Evolutionary conservation across 2,888 invertebrate genomes (phyloP).

Genomic region (Suillia variegata): DNA sequence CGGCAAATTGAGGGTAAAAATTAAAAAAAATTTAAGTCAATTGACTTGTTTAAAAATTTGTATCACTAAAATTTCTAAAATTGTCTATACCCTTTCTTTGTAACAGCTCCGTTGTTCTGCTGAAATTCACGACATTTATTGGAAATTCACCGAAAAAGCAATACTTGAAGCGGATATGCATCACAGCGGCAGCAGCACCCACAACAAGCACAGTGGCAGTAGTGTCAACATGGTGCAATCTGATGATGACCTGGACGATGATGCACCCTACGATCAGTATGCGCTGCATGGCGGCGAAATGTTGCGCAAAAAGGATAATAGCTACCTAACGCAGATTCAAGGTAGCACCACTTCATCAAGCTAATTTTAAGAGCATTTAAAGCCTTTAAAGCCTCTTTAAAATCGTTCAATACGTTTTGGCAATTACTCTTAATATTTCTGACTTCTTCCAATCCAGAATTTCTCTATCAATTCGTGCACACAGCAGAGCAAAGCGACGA

Average conservation of each 20-base stretch:
- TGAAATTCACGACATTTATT: constrained; percentile 70
- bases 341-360: constrained; percentile 47
- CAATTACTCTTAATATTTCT: too few relatives aligned
- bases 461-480: constrained; percentile 55
- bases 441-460: too few relatives aligned
- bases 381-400: too few relatives aligned
- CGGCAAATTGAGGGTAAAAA: constrained; percentile 65
- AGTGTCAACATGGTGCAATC: constrained; percentile 51
- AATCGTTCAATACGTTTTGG: too few relatives aligned
- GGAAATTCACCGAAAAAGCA: constrained; percentile 71
- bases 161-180: constrained; percentile 65
- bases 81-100: too few relatives aligned
- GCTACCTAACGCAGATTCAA: constrained; percentile 58
- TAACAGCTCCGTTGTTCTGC: constrained; percentile 71
- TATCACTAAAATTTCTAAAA: too few relatives aligned
- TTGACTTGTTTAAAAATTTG: not conserved
- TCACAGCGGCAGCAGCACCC: constrained; percentile 17
- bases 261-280: constrained; percentile 54
- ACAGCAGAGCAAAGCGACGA: constrained; percentile 40
- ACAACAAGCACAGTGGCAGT: constrained; percentile 38
- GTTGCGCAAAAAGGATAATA: constrained; percentile 56
- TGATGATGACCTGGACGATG: constrained; percentile 33
- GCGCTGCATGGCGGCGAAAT: constrained; percentile 55
- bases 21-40: too few relatives aligned
- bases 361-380: constrained; percentile 25